Evolutionary conservation across 2,888 invertebrate species (phyloP).

Genomic region (Nycteola revayana): DNA sequence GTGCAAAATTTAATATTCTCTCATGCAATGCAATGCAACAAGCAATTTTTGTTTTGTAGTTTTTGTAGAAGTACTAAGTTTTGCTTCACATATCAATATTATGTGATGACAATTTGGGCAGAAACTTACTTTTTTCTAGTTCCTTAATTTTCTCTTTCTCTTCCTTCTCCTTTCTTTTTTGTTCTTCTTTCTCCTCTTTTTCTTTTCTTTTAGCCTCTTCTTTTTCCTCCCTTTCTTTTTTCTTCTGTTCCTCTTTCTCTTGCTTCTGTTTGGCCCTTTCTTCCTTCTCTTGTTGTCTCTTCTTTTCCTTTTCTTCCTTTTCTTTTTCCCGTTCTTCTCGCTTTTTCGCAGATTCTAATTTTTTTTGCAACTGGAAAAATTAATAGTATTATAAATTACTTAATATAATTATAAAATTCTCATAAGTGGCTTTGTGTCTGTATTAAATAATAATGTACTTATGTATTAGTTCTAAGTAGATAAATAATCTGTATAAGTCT

Average conservation of each 20-base stretch:
- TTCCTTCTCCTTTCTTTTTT: conserved; percentile 73
- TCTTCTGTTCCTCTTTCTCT: conserved; percentile 68
- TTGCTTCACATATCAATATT: too few relatives aligned
- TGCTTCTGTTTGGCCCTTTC: conserved; percentile 67
- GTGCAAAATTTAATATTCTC: too few relatives aligned
- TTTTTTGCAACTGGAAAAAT: conserved; percentile 73
- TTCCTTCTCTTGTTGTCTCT: conserved; percentile 71
- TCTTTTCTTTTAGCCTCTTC: conserved; percentile 70
- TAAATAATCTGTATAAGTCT: too few relatives aligned
- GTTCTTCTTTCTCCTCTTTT: conserved; percentile 79
- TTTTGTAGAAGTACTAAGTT: too few relatives aligned
- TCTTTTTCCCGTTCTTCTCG: conserved; percentile 79
- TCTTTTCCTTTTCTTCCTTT: conserved; percentile 67
- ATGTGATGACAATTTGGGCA: too few relatives aligned
- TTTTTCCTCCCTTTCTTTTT: conserved; percentile 66
- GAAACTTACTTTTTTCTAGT: conserved; percentile 76
- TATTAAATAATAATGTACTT: too few relatives aligned
- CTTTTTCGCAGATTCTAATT: conserved; percentile 80
- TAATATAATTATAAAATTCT: background rate
- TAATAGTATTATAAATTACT: background rate
- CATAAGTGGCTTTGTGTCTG: too few relatives aligned
- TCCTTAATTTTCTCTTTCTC: conserved; percentile 78
- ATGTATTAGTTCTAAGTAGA: too few relatives aligned
- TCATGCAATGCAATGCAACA: too few relatives aligned
- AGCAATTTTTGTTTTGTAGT: too few relatives aligned